Conservation (phyloP, 1,140 invertebrate genomes). For the Conus betulinus region DNA sequence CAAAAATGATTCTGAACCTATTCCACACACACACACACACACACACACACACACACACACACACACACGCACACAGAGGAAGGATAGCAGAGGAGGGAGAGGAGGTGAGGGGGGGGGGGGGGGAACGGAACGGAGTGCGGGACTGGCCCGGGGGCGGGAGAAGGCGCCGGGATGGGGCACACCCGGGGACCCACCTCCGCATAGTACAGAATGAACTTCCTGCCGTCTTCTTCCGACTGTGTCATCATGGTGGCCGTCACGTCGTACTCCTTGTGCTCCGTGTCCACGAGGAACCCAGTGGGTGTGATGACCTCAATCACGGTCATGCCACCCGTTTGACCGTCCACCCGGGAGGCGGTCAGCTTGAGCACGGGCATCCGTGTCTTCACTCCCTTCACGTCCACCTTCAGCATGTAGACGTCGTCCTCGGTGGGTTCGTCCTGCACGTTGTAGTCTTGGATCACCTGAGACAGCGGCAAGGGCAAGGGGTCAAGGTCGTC, state of each 20-base stretch:
- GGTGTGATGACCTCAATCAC: slow-evolving; percentile 60
- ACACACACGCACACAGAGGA: background rate
- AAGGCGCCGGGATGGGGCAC: background rate
- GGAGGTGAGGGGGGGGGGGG: no score
- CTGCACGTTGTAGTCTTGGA: slow-evolving; percentile 19
- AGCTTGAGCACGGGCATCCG: background rate
- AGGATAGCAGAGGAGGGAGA: background rate
- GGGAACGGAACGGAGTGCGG: background rate
- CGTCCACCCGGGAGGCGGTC: background rate
- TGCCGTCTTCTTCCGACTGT: slow-evolving; percentile 86
- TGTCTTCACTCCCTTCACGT: background rate
- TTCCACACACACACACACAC: background rate
- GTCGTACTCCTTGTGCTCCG: slow-evolving; percentile 40
- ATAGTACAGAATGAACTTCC: slow-evolving; percentile 88
- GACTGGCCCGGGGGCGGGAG: background rate
- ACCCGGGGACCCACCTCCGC: slow-evolving; percentile 76
- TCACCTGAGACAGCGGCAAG: background rate
- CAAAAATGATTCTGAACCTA: no score
- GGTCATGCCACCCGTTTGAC: slow-evolving; percentile 55
- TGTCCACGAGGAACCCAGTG: slow-evolving; percentile 57
- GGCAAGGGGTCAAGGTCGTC: no score
- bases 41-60: background rate
- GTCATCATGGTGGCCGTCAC: slow-evolving; percentile 80
- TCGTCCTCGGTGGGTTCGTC: background rate
- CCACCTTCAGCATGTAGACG: background rate